Evolutionary conservation across 2,797 vertebrate genomes (phyloP).

Genomic region (Vespertilio murinus): DNA sequence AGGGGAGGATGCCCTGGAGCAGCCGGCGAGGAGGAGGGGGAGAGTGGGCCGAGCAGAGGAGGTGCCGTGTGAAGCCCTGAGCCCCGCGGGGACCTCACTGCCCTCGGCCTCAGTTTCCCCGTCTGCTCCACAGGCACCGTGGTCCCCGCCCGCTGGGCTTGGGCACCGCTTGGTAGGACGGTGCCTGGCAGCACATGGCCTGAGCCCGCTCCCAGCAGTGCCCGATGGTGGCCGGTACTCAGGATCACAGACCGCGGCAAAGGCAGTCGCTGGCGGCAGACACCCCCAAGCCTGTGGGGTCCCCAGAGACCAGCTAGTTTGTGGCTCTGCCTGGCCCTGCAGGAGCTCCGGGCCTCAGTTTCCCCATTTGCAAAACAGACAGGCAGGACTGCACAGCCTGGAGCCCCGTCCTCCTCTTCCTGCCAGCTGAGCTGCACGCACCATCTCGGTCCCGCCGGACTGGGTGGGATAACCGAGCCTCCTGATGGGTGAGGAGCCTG

Average conservation of each 20-base stretch:
- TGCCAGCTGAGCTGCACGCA: background rate
- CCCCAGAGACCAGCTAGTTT: background rate
- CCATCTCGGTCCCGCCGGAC: background rate
- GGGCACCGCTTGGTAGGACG: background rate
- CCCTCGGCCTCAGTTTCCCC: background rate
- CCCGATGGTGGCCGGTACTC: no score
- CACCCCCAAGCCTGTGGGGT: background rate
- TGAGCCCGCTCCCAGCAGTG: accelerated
- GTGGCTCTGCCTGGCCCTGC: background rate
- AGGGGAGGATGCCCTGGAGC: background rate
- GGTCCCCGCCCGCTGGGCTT: background rate
- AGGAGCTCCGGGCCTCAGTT: background rate
- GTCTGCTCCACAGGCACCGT: background rate
- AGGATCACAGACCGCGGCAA: background rate
- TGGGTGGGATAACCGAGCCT: accelerated
- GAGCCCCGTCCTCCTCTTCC: no score
- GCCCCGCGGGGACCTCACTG: no score
- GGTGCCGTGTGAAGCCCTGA: background rate
- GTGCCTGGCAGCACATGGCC: background rate
- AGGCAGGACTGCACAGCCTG: background rate
- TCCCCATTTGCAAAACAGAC: background rate
- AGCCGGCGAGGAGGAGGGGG: background rate
- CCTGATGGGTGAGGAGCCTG: background rate
- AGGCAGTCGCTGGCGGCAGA: background rate
- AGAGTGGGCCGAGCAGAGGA: background rate